A percentile compares a stretch with the other conserved stretches of the same genome.
These are phyloP conservation scores for Empidonax alnorum DNA, from an alignment of 2,113 vertebrate genomes.

Conservation along the genomic window DNA sequence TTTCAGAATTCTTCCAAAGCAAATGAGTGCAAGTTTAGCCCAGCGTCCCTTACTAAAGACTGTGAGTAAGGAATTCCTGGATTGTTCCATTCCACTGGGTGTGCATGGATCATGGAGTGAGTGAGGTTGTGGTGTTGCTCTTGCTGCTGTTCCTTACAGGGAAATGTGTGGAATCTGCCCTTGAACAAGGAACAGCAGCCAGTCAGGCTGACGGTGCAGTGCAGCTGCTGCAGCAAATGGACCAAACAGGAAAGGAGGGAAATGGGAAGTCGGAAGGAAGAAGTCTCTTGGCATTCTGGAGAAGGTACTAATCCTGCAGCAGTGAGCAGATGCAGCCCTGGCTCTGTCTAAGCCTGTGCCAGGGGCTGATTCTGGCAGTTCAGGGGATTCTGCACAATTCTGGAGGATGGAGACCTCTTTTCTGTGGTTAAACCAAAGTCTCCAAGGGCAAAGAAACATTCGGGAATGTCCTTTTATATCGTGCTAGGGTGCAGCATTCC, in stretches of 20 bases:
- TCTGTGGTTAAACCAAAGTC: not conserved
- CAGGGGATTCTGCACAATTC: not conserved
- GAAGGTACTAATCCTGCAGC: not conserved
- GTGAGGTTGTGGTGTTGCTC: not conserved
- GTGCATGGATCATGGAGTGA: fast-evolving
- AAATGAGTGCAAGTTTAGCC: not conserved
- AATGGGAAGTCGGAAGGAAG: not conserved
- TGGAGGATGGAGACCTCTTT: not conserved
- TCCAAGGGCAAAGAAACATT: not conserved
- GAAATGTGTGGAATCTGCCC: not conserved
- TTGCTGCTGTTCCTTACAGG: not conserved
- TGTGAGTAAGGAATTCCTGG: not conserved
- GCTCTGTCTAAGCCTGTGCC: not conserved
- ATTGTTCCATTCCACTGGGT: not conserved
- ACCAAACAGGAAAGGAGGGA: not conserved
- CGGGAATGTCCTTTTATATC: not conserved
- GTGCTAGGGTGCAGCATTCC: not conserved
- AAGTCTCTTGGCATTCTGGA: not conserved
- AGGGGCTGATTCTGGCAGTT: not conserved
- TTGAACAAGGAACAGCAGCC: not conserved
- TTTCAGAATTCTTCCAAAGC: not conserved
- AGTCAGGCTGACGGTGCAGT: not conserved
- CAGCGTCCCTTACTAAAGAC: not conserved
- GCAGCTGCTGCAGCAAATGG: not conserved
- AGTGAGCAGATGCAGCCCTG: not conserved